Base-by-base conservation (phyloP, 2,888 invertebrate genomes). In the Nemapogon koenigi region DNA sequence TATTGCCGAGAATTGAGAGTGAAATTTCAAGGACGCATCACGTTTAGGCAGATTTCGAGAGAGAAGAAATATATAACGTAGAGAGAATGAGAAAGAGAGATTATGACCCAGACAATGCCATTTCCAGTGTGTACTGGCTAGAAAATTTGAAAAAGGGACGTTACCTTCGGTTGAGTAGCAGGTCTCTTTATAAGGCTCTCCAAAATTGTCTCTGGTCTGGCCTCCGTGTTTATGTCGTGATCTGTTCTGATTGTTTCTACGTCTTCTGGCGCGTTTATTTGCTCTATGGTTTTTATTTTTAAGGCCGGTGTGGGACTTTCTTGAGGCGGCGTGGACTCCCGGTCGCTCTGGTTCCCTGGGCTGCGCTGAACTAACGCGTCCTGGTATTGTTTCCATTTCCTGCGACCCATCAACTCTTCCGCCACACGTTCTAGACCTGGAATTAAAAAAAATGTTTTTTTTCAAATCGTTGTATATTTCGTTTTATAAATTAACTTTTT, bases 341-440 rank as follows among this genome's bases (percentile, higher is more conserved):
- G 69, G 63, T 71, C 72, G 70, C 71, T 75, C 50, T 69, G 71
- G 43, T 53, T 57, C 39, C 70, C 72, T 56, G 49, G 59, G 49
- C 68, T 63, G 55, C 68, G 69, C 59, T 73, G 72, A 57, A 76
- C 63, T 71, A 83, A 71, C 55, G 81, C 81, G 83, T 92, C 91
- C 87, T 91, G 92, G 81, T 91, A 92, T 83, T 90, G 87, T 86
- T 91, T 91, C 92, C 93, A 93, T 92, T 89, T 91, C 89, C 91
- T 89, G 84, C 91, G 90, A 85, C 92, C 93, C 93, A 93, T 92
- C 87, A 92, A 91, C 90, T 92, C 92, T 85, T 93, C 92, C 85
- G 92, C 92, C 84, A 93, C 90, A 84, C 91, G 89, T 90, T 93
- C 92, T 90, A 93, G 87, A 87, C 92, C 93, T 93, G 79, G 39